Conservation (phyloP, 2,888 invertebrate species). For the Amblyteles armatorius region DNA sequence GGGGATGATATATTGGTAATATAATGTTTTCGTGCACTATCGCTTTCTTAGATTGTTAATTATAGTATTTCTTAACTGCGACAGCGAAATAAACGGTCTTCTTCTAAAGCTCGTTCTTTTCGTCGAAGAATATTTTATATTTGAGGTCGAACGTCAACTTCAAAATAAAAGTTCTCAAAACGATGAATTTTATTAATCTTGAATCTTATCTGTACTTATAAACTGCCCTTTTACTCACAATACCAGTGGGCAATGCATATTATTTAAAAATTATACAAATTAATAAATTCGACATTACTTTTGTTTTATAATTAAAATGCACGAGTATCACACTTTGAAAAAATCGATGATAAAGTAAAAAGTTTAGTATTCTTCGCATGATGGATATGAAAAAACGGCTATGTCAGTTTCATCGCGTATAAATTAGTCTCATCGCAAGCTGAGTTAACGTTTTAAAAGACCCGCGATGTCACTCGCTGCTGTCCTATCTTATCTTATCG, state of each 20-base stretch:
- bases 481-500: background rate
- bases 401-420: background rate
- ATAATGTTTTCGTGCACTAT: background rate
- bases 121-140: background rate
- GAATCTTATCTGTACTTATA: no score
- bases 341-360: no score
- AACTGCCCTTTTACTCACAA: no score
- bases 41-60: background rate
- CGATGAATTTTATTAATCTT: no score
- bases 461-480: conserved; percentile 10
- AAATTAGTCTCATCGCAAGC: background rate
- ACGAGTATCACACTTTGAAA: no score
- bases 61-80: background rate
- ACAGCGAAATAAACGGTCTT: background rate
- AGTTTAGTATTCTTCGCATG: background rate
- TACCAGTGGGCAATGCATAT: no score
- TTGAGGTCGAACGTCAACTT: background rate
- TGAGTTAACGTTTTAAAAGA: background rate
- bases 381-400: background rate
- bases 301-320: no score
- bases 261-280: no score
- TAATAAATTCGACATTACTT: no score
- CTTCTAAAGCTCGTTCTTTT: background rate
- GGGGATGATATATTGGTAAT: background rate
- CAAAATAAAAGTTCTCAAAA: background rate